Conservation (phyloP, 2,888 invertebrate genomes). For the Toxonevra muliebris region DNA sequence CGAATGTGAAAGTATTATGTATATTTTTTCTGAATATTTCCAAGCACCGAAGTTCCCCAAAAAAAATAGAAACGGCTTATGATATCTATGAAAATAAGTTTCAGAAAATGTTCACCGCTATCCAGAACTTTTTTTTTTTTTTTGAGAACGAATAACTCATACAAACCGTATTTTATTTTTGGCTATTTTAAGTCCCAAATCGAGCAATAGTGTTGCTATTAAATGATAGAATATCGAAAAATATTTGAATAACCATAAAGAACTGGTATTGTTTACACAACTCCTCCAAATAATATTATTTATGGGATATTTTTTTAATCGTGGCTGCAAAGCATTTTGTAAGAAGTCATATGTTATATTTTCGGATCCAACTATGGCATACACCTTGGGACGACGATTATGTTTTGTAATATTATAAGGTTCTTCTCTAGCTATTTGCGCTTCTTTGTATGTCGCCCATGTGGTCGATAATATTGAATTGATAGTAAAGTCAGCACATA, state of each 20-base stretch:
- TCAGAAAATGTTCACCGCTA: too few relatives aligned
- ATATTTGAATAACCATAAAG: neutral
- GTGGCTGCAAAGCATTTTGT: neutral
- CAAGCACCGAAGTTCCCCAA: too few relatives aligned
- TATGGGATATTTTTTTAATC: neutral
- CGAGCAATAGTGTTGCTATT: neutral
- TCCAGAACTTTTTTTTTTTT: too few relatives aligned
- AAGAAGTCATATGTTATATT: neutral
- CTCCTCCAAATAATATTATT: neutral
- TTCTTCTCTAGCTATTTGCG: too few relatives aligned
- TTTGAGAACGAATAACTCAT: too few relatives aligned
- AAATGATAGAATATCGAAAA: neutral
- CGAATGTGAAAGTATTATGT: too few relatives aligned
- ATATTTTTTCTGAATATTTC: too few relatives aligned
- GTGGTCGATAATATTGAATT: conserved; percentile 36
- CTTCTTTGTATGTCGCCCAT: conserved; percentile 30
- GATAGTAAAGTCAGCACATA: conserved; percentile 39
- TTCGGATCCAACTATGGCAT: neutral
- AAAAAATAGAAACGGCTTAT: too few relatives aligned
- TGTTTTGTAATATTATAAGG: too few relatives aligned
- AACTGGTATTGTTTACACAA: neutral
- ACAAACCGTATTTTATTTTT: neutral
- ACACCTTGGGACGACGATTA: neutral
- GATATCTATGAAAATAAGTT: too few relatives aligned
- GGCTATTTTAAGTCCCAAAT: neutral